Evolutionary conservation across 2,888 invertebrate genomes (phyloP).

Genomic region (Temnothorax unifasciatus): DNA sequence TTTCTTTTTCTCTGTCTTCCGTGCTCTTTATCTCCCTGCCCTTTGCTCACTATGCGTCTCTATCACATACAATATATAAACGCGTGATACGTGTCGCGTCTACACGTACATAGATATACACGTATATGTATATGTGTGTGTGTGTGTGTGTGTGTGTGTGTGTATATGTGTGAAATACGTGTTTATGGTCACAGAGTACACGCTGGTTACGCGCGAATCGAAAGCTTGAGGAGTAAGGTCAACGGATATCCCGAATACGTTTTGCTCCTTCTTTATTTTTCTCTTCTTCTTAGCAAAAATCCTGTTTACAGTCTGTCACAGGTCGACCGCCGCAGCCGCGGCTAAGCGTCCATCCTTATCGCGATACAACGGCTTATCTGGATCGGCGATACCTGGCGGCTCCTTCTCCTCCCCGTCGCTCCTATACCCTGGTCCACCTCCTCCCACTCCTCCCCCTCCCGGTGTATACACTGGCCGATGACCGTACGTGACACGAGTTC

Average conservation of each 20-base stretch:
- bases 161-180: slow-evolving; percentile 36
- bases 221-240: slow-evolving; percentile 56
- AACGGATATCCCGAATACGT: slow-evolving; percentile 50
- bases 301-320: slow-evolving; percentile 43
- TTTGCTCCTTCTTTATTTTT: not conserved
- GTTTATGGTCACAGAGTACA: slow-evolving; percentile 62
- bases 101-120: slow-evolving; percentile 26
- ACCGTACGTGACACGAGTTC: slow-evolving; percentile 53
- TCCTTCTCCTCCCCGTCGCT: not conserved
- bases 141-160: slow-evolving; percentile 42
- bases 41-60: slow-evolving; percentile 62
- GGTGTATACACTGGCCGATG: slow-evolving; percentile 54
- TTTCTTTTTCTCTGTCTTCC: not conserved
- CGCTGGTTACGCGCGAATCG: slow-evolving; percentile 59
- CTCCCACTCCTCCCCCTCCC: not conserved
- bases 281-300: not conserved
- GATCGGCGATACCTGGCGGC: slow-evolving; percentile 42
- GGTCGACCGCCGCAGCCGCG: slow-evolving; percentile 1
- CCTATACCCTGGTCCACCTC: slow-evolving; percentile 23
- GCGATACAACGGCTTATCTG: slow-evolving; percentile 28
- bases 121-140: slow-evolving; percentile 6
- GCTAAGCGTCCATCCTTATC: slow-evolving; percentile 35
- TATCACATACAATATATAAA: slow-evolving; percentile 60
- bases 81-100: slow-evolving; percentile 51
- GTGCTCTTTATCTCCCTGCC: slow-evolving; percentile 6